These are phyloP conservation scores for Argyrosomus japonicus DNA, from an alignment of 2,113 vertebrate species.

Conservation along the genomic window DNA sequence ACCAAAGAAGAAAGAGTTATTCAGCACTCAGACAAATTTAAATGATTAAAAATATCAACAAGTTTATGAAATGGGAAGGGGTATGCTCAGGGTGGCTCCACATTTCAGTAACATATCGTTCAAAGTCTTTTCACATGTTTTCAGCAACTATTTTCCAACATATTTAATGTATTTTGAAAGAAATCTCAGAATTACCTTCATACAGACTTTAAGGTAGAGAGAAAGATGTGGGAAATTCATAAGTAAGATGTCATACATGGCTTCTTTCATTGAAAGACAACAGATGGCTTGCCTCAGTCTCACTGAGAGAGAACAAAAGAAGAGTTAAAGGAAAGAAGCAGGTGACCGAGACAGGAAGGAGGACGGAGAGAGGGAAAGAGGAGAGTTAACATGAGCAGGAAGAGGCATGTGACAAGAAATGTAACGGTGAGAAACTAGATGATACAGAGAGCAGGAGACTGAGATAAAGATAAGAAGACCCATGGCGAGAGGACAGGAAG, in stretches of 20 bases:
- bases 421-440: not conserved
- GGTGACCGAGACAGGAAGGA: not conserved
- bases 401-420: constrained; percentile 1
- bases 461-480: not conserved
- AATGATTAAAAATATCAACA: too few relatives aligned
- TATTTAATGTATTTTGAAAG: too few relatives aligned
- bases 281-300: constrained; percentile 45
- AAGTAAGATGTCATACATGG: not conserved
- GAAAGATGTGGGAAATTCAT: not conserved
- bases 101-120: too few relatives aligned
- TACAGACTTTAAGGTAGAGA: not conserved
- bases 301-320: constrained; percentile 37
- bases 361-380: not conserved
- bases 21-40: too few relatives aligned
- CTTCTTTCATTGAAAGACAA: constrained; percentile 21
- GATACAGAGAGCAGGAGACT: not conserved
- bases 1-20: too few relatives aligned
- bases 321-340: constrained; percentile 8
- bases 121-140: too few relatives aligned
- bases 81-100: too few relatives aligned
- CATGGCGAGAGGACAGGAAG: not conserved
- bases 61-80: too few relatives aligned
- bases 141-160: too few relatives aligned
- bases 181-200: too few relatives aligned
- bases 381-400: constrained; percentile 5